Conservation (phyloP, 1,140 invertebrate genomes). For the Tetraneura akinire region DNA sequence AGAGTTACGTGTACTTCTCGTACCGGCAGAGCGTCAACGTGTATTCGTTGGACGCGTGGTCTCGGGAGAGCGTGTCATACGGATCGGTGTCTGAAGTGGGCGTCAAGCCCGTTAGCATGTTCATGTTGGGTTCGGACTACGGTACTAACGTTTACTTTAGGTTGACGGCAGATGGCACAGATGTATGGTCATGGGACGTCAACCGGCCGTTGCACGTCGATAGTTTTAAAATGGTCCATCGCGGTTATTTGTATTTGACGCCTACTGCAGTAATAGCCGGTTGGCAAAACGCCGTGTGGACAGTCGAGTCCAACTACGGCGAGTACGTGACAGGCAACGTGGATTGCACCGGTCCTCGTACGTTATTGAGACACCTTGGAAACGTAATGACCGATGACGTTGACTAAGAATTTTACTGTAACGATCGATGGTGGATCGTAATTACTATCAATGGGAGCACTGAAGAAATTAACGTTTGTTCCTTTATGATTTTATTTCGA, state of each 20-base stretch:
- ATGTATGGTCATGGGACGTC: slow-evolving; percentile 25
- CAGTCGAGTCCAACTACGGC: slow-evolving; percentile 34
- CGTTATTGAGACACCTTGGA: background rate
- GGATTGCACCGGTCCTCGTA: slow-evolving; percentile 17
- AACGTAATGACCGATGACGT: background rate
- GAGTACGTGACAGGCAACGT: background rate
- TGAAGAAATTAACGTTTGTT: background rate
- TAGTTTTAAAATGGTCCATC: slow-evolving; percentile 1
- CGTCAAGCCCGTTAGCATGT: background rate
- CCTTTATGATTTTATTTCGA: too few species aligned
- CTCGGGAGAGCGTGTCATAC: background rate
- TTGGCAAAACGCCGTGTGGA: slow-evolving; percentile 8
- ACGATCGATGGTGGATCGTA: background rate
- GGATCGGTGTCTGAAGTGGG: background rate
- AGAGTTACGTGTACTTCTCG: slow-evolving; percentile 9
- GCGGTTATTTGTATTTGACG: slow-evolving; percentile 10
- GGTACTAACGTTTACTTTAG: slow-evolving; percentile 23
- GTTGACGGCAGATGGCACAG: background rate
- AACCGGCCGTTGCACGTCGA: slow-evolving; percentile 15
- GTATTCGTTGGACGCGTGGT: slow-evolving; percentile 19
- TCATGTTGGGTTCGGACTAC: background rate
- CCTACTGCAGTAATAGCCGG: slow-evolving; percentile 5
- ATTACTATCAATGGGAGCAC: background rate
- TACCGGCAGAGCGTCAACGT: background rate
- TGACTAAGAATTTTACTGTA: too few species aligned